Base-by-base conservation (phyloP, 1,140 invertebrate genomes). In the Drosophila bocqueti region DNA sequence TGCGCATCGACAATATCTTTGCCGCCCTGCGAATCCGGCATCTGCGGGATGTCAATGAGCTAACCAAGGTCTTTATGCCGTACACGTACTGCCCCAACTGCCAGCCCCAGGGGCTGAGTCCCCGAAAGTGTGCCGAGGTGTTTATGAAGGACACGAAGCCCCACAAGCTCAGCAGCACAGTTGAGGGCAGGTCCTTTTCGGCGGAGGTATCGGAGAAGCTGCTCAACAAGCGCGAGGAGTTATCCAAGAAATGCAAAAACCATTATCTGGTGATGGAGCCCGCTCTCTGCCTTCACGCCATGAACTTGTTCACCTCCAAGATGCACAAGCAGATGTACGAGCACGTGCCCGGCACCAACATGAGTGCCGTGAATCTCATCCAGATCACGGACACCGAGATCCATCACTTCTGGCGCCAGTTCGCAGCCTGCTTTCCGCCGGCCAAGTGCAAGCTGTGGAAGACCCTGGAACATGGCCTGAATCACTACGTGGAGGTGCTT, bases 1-100 rank as follows among this genome's bases (percentile, higher is more conserved):
- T 96, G 71, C 94, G 94, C 74, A 91, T 96, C 21, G 95, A 96
- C 80, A 95, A 95, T 69, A 94, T 96, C 29, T 96, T 96, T 86
- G 93, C 93, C 0, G 95, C 95, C 0, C 69, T 95, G 21, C 92
- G 93, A 13, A 94, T 96, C 26, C 91, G 85, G 4, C 93, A 93
- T 24, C 73, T 94, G 54, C 81, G 93, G 18, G 94, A 95, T 66
- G 92, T 96, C 2, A 79, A 94, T 54, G 81, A 94, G 26, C 78
- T 96, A 10, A 76, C 94, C 1, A 92, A 95, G 61, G 94, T 94
- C 59, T 96, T 96, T 83, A 62, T 94, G 38, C 95, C 95, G 0
- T 95, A 95, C 59, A 92, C 94, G 4, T 93, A 93, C 61, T 96
- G 95, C 83, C 92, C 93, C 0, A 93, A 91, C 42, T 96, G 95